These are phyloP conservation scores for Harpalus rubripes DNA, from an alignment of 2,888 invertebrate species.

Conservation along the genomic window DNA sequence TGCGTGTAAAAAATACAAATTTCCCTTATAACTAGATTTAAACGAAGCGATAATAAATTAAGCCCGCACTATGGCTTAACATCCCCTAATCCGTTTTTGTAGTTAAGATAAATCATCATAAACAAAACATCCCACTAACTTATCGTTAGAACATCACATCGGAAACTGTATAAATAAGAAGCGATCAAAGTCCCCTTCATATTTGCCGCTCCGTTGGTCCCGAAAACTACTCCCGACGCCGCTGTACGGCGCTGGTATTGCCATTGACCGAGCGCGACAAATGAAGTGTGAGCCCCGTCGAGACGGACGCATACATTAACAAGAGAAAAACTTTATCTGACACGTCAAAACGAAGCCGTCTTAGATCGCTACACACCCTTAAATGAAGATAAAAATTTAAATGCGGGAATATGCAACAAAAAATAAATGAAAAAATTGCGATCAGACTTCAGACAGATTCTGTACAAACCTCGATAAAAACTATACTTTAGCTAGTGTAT, in stretches of 20 bases:
- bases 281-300: constrained; percentile 75
- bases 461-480: too few species aligned
- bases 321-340: constrained; percentile 17
- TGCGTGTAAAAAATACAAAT: constrained; percentile 15
- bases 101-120: constrained; percentile 45
- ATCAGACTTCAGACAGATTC: too few species aligned
- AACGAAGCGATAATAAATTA: constrained; percentile 31
- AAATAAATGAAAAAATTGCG: background rate
- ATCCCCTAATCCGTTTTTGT: constrained; percentile 10
- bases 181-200: constrained; percentile 72
- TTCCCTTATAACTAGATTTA: constrained; percentile 20
- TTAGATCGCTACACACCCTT: background rate
- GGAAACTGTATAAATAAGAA: constrained; percentile 66
- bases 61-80: background rate
- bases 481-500: too few species aligned
- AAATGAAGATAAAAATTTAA: background rate
- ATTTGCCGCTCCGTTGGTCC: constrained; percentile 76
- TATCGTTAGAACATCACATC: constrained; percentile 49
- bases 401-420: background rate
- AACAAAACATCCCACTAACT: constrained; percentile 44
- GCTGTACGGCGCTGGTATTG: constrained; percentile 69
- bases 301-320: constrained; percentile 65
- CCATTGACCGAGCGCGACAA: constrained; percentile 74
- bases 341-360: constrained; percentile 12
- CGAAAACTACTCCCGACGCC: constrained; percentile 74